phyloP scores from a whole-genome alignment of 1,140 invertebrate genomes.

The Polyergus mexicanus region DNA sequence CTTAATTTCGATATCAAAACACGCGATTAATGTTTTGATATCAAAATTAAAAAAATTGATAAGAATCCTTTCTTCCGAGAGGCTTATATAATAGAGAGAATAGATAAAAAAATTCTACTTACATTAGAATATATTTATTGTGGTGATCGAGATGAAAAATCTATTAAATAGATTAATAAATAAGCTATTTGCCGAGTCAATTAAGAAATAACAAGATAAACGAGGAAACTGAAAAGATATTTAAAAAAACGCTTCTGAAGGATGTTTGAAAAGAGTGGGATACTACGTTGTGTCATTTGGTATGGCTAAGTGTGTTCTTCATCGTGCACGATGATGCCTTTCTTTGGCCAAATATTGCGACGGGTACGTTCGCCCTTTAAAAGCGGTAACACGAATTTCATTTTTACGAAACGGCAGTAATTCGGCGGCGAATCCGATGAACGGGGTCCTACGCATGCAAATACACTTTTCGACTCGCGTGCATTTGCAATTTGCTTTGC shows the following conservation, averaged over 20 bases:
- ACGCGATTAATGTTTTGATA: too few species aligned
- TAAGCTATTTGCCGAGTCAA: background rate
- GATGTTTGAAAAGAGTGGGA: background rate
- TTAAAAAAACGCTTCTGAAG: background rate
- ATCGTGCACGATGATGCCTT: background rate
- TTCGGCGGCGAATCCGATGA: slow-evolving; percentile 32
- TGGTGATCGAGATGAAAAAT: too few species aligned
- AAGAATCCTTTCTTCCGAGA: too few species aligned
- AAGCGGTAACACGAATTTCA: background rate
- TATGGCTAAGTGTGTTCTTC: background rate
- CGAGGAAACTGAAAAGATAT: background rate
- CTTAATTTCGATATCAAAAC: too few species aligned
- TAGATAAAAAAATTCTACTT: too few species aligned
- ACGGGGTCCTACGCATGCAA: slow-evolving; percentile 31
- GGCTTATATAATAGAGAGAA: too few species aligned
- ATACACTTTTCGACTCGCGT: slow-evolving; percentile 52
- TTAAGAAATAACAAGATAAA: background rate
- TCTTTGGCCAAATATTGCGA: background rate
- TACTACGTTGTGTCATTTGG: background rate
- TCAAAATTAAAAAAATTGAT: too few species aligned
- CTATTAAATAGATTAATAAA: background rate
- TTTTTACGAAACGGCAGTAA: background rate
- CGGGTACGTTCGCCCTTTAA: slow-evolving; percentile 1
- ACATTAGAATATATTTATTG: too few species aligned
- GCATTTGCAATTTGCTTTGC: slow-evolving; percentile 63